These are phyloP conservation scores for Cyphomyrus discorhynchus DNA, from an alignment of 2,113 vertebrate species.

Conservation along the genomic window DNA sequence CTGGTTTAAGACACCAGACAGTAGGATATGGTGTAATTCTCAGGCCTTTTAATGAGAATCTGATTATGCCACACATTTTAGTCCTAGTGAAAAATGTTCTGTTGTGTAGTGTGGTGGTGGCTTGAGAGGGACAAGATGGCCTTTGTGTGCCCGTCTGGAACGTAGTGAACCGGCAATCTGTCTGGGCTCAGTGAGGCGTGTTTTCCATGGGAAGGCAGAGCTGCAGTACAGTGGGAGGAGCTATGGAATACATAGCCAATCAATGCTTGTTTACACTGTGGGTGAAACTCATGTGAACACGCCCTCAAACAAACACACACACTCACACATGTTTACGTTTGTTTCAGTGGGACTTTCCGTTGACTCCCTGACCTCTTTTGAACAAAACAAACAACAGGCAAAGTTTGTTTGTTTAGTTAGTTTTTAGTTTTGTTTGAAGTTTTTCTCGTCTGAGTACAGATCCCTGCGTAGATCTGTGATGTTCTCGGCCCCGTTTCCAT, in stretches of 20 bases:
- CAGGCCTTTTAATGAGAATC: not conserved
- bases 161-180: not conserved
- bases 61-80: not conserved
- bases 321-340: not conserved
- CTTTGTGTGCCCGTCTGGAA: slow-evolving; percentile 4
- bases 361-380: not conserved
- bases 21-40: not conserved
- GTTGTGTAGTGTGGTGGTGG: not conserved
- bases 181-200: not conserved
- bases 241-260: not conserved
- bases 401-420: not conserved
- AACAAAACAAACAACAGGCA: not conserved
- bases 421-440: not conserved
- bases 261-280: not conserved
- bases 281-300: not conserved
- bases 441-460: not conserved
- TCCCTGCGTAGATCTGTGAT: not conserved
- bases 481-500: not conserved
- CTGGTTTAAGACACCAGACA: not conserved
- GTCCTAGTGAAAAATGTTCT: not conserved
- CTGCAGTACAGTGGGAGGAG: not conserved
- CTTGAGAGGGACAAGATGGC: not conserved
- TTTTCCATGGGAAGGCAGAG: not conserved
- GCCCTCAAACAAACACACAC: not conserved
- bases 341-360: not conserved